Percentiles rank a stretch among this genome's conserved stretches.
Evolutionary conservation across 2,113 vertebrate genomes (phyloP).

Genomic region (Piprites chloris): DNA sequence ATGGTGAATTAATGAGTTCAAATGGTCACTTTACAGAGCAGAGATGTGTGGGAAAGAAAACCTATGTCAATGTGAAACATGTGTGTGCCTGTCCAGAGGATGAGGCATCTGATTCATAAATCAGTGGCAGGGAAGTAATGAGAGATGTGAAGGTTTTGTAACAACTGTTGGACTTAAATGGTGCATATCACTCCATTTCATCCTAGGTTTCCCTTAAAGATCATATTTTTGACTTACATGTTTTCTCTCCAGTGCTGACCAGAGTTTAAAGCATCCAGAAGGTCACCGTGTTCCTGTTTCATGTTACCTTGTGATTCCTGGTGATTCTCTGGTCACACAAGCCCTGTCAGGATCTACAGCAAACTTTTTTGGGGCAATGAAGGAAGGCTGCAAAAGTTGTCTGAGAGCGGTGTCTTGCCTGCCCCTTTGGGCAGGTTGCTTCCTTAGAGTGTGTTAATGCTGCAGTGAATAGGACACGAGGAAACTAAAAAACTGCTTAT

Average conservation of each 20-base stretch:
- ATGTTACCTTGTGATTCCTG: neutral
- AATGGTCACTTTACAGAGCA: neutral
- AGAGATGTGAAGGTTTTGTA: constrained; percentile 10
- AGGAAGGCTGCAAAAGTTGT: neutral
- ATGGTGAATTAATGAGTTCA: constrained; percentile 52
- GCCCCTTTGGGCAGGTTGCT: neutral
- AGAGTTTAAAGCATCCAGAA: neutral
- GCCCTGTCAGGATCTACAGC: neutral
- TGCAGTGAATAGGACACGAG: neutral
- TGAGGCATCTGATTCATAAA: constrained; percentile 28
- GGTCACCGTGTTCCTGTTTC: fast-evolving
- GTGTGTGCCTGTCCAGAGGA: neutral
- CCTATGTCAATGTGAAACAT: constrained; percentile 57
- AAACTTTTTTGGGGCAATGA: fast-evolving
- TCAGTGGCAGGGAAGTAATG: constrained; percentile 10
- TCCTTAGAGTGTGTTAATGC: neutral
- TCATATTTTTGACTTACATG: constrained; percentile 3
- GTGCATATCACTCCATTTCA: constrained; percentile 32
- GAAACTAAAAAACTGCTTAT: neutral
- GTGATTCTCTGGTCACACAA: neutral
- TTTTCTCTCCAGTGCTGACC: neutral
- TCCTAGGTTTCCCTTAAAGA: constrained; percentile 1
- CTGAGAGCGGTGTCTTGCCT: neutral
- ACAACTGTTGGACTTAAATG: constrained; percentile 4
- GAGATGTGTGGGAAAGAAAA: constrained; percentile 41